A percentile compares a stretch with the other conserved stretches of the same genome.
Evolutionary conservation across 2,113 vertebrate genomes (phyloP).

Genomic region (Myotis davidii): DNA sequence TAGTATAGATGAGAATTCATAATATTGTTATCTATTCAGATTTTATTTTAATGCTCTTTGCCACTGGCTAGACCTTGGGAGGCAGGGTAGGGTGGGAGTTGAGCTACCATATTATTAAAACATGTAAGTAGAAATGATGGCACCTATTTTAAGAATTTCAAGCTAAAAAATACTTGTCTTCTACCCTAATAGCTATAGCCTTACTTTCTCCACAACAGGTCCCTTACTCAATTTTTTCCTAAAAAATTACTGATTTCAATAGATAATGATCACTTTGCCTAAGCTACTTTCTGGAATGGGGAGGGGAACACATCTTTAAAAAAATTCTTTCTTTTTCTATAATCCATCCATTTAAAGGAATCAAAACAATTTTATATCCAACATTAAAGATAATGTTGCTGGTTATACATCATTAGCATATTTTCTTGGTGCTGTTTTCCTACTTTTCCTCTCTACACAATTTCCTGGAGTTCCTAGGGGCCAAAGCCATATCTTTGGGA

Average conservation of each 20-base stretch:
- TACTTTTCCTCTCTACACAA: fast-evolving
- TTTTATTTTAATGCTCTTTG: constrained; percentile 67
- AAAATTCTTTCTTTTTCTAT: neutral
- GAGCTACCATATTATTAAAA: constrained; percentile 41
- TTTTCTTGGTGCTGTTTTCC: neutral
- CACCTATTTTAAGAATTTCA: constrained; percentile 41
- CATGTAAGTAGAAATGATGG: neutral
- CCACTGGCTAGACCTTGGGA: neutral
- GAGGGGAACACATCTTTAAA: neutral
- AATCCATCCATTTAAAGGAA: neutral
- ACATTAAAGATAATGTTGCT: neutral
- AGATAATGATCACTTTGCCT: neutral
- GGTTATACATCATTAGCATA: neutral
- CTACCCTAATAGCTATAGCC: neutral
- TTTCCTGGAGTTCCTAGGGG: neutral
- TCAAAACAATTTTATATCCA: neutral
- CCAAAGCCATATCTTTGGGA: neutral
- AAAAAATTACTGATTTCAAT: neutral
- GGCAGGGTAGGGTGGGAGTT: neutral
- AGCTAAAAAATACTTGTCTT: constrained; percentile 21
- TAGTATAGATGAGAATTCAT: neutral
- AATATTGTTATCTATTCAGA: constrained; percentile 65
- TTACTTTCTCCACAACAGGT: neutral
- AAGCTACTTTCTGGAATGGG: neutral
- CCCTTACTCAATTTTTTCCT: neutral